Evolutionary conservation across 2,113 vertebrate species (phyloP), one percentile per base, ranked within the genome.

Genomic region (Mionectes macconnelli): DNA sequence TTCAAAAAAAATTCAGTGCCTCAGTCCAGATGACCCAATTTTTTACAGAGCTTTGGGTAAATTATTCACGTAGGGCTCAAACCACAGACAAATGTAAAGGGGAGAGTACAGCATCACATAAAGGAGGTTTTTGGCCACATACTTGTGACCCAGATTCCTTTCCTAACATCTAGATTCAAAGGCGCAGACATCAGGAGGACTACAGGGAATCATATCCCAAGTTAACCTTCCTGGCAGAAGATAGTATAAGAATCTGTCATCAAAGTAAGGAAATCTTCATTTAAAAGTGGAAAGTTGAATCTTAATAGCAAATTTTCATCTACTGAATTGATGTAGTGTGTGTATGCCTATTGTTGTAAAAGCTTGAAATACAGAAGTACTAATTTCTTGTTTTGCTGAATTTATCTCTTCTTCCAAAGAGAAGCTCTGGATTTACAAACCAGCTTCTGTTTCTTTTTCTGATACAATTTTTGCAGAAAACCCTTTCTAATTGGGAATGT

Each of bases 401-500:
- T 91, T 91, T 86, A 13, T 70, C 64, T 84, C 73, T 77, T 60
- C 28, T 42, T 94, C 74, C 47, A 72, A 74, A 87, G 11, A 80
- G 42, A 79, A 87, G 16, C 47, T 90, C 90, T 84, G 62, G 86
- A 94, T 52, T 96, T 53, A 77, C n/a, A 76, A 93, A 96, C 77
- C 57, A 70, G 3, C 15, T 49, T 83, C 17, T 3, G 0, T 50
- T 47, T n/a, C 23, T 39, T 53, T 64, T 74, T 44, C 52, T 44
- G 33, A 42, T 31, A 14, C 33, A 47, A 37, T 35, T 66, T 91
- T 95, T 93, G 31, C 35, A 95, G 80, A 77, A 93, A 89, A 69
- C 8, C 55, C 30, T 11, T 69, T 80, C 42, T 14, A 14, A 74
- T 47, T 76, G 87, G 37, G 24, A 81, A 68, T 70, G 40, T 57